phyloP scores from a whole-genome alignment of 2,797 vertebrate genomes.

The Oryzias sinensis region DNA sequence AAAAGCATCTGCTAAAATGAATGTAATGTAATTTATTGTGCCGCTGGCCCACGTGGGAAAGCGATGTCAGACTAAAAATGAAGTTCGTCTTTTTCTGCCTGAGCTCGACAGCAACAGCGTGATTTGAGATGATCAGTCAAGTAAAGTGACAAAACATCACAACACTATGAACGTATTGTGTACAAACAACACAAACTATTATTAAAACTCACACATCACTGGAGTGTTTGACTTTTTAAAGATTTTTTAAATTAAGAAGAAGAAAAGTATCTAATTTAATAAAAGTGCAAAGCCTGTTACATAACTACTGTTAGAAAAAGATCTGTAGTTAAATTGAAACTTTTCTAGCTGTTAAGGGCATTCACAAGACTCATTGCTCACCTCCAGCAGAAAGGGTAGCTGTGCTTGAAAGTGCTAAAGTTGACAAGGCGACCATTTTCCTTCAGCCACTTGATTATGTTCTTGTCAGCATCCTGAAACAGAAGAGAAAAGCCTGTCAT shows the following conservation, averaged over 20 bases:
- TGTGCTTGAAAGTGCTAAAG: conserved; percentile 85
- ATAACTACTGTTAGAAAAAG: conserved; percentile 2
- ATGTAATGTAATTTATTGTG: too few relatives aligned
- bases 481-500: neutral
- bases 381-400: conserved; percentile 99
- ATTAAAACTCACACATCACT: too few relatives aligned
- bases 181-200: too few relatives aligned
- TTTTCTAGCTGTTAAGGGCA: neutral
- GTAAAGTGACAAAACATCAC: too few relatives aligned
- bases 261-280: conserved; percentile 10
- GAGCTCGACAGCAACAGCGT: too few relatives aligned
- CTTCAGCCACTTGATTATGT: conserved; percentile 90
- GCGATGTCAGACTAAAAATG: too few relatives aligned
- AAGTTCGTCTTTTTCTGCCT: too few relatives aligned
- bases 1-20: too few relatives aligned
- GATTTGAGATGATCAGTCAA: too few relatives aligned
- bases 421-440: conserved; percentile 88
- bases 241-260: conserved; percentile 1
- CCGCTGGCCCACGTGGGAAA: too few relatives aligned
- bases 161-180: too few relatives aligned
- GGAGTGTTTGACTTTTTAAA: neutral
- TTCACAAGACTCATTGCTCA: conserved; percentile 58
- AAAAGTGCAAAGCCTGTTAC: neutral
- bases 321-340: neutral
- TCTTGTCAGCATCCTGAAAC: conserved; percentile 92